A percentile compares a stretch with the other conserved stretches of the same genome.
Conservation (phyloP, 2,888 invertebrate genomes). For the Iselma pallidipennis region DNA sequence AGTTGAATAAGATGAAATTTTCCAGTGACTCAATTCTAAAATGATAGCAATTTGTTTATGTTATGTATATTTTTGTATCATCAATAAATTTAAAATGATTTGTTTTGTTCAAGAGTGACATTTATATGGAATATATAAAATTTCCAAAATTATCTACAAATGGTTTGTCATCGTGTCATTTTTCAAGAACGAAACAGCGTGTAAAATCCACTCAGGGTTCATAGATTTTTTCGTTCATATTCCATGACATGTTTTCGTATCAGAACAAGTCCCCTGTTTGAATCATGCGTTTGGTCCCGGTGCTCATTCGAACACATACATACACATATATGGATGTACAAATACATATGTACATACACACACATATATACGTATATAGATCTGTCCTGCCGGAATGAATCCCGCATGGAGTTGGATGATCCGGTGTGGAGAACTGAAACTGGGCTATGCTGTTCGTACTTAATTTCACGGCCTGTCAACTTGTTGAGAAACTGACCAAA, state of each 20-base stretch:
- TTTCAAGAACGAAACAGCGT: slow-evolving; percentile 19
- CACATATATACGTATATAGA: not conserved
- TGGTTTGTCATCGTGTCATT: slow-evolving; percentile 8
- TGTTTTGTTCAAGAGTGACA: slow-evolving; percentile 14
- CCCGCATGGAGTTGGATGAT: slow-evolving; percentile 26
- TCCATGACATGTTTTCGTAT: slow-evolving; percentile 27
- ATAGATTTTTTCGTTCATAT: slow-evolving; percentile 29
- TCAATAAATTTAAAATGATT: slow-evolving; percentile 19
- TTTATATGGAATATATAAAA: slow-evolving; percentile 15
- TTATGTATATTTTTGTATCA: slow-evolving; percentile 8
- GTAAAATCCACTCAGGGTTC: slow-evolving; percentile 20
- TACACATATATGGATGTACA: not conserved
- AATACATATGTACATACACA: not conserved
- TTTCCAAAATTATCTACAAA: slow-evolving; percentile 16
- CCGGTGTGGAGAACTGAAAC: slow-evolving; percentile 22
- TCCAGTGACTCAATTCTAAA: not conserved
- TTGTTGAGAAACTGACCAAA: slow-evolving; percentile 37
- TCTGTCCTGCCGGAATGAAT: slow-evolving; percentile 5
- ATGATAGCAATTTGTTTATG: slow-evolving; percentile 11
- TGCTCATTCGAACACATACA: not conserved
- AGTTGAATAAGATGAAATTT: not conserved
- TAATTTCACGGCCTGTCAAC: slow-evolving; percentile 41
- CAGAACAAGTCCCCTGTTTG: slow-evolving; percentile 19
- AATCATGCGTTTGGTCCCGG: slow-evolving; percentile 8
- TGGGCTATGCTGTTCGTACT: slow-evolving; percentile 38